Base-by-base conservation (phyloP, 30 jellyfish, hydroid and myxozoan genomes). In the Aurelia coerulea region DNA sequence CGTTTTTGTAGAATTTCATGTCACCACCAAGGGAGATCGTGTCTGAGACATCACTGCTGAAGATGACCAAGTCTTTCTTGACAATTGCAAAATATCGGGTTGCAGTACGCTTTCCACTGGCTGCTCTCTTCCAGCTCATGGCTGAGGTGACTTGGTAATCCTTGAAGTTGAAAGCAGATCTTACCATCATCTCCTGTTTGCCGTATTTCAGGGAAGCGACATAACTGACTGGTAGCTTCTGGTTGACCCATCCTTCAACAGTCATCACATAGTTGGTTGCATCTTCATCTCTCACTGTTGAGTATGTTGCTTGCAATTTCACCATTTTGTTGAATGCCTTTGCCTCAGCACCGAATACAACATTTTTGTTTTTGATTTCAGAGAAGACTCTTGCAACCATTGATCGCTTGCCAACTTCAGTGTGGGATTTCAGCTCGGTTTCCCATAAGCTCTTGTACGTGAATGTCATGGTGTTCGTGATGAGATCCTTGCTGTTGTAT, bases 361-460 rank as follows among this genome's bases (percentile, higher is more conserved):
- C 71, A 80, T 84, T 84, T 2, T 80, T 32, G 86, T 76, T 76
- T 33, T 65, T 49, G 18, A 65, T 84, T n/a, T 88, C 96, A 15
- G 96, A 66, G 80, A 52, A 88, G 42, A 79, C 4, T 31, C 91
- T 56, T 10, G 81, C 96, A 49, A 31, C 68, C 52, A 88, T 31
- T 15, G 89, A 68, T 10, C 88, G 67, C 59, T 79, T 52, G 58
- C 91, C 96, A 52, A 88, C 56, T 54, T 88, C 79, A 31, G 87
- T 88, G 39, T 65, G 63, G 52, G 86, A 34, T 46, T 66, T 76
- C 79, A 89, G 72, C 68, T 89, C 99, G 62, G 84, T 73, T 63
- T 90, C 89, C 88, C 88, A 84, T 84, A 81, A 56, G 88, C 86
- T 88, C 49, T 81, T 77, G 96, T 79, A 95, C 33, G 73, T 66